Base-by-base conservation (phyloP, 1,140 invertebrate species). In the Drosophila albomicans region DNA sequence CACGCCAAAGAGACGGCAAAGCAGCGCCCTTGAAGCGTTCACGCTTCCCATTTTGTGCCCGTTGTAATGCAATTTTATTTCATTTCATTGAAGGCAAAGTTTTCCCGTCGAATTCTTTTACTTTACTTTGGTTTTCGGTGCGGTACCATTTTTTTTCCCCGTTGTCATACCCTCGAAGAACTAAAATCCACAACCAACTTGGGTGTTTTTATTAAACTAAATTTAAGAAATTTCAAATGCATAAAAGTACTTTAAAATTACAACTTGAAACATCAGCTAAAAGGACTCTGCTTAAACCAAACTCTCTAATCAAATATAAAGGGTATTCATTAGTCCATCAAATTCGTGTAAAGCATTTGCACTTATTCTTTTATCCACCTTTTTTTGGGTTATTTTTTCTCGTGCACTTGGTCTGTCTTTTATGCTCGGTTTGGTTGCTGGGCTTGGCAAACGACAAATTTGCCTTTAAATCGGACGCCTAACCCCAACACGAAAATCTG, bases 21-120 rank as follows among this genome's bases (percentile, higher is more conserved):
- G 15, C 16, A 45, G 32, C 52, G 66, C 57, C 65, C 71, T 74
- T 72, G 73, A 68, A 76, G 57, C 51, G 35, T 64, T 71, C 68
- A 66, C 54, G 52, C n/a, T 72, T 46, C 30, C 63, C 67, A 32
- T 69, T 71, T 67, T 79, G 78, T 65, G 52, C 35, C 66, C 85
- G 84, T 89, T 88, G 86, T 88, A 88, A 88, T 88, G 85, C 85
- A 88, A 88, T 88, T 88, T 88, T 88, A 89, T 88, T 88, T 88
- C 81, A 88, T 88, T 88, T 88, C 81, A 88, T 88, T 88, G 85
- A 88, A 88, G 85, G 81, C 86, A 88, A 87, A 88, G 67, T 88
- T 88, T 88, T 89, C 68, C 56, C 75, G 75, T 75, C 75, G 71
- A 84, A 89, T 88, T 89, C 85, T 88, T 88, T 88, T 84, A 81